Evolutionary conservation across 2,888 invertebrate genomes (phyloP).

Genomic region (Caenorhabditis sp.): DNA sequence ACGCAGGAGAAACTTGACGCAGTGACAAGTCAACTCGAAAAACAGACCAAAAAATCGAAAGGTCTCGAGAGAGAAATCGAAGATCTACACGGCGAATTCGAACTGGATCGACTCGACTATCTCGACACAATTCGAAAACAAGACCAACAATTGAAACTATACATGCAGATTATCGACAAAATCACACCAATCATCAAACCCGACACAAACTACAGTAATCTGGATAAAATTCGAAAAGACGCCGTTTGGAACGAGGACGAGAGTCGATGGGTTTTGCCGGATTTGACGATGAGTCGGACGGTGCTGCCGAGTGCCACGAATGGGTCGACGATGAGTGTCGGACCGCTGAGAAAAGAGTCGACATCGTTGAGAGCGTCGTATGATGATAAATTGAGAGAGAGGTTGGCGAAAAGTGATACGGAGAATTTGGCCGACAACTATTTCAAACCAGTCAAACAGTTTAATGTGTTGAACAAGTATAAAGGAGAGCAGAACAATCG

Average conservation of each 20-base stretch:
- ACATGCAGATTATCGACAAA: conserved; percentile 72
- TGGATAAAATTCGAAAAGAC: conserved; percentile 79
- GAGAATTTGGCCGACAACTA: conserved; percentile 80
- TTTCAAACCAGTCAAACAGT: conserved; percentile 79
- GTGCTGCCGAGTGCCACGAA: conserved; percentile 77
- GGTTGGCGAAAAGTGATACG: conserved; percentile 74
- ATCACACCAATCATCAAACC: conserved; percentile 77
- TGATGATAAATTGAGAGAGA: conserved; percentile 57
- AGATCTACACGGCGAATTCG: conserved; percentile 84
- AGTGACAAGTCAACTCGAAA: conserved; percentile 79
- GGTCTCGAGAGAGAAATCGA: conserved; percentile 79
- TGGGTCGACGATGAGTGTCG: conserved; percentile 19
- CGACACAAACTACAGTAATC: conserved; percentile 74
- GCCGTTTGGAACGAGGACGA: conserved; percentile 82
- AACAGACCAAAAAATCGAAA: conserved; percentile 75
- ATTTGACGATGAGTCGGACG: conserved; percentile 77
- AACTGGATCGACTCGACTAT: conserved; percentile 83
- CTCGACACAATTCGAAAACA: conserved; percentile 81
- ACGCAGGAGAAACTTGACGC: conserved; percentile 82
- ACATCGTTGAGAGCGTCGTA: conserved; percentile 20
- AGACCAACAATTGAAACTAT: conserved; percentile 78
- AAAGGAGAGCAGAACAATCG: conserved; percentile 72
- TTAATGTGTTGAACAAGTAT: conserved; percentile 76
- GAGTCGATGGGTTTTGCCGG: conserved; percentile 76
- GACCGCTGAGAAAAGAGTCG: conserved; percentile 13